phyloP scores from a whole-genome alignment of 30 jellyfish, hydroid and myxozoan species.

The Aurelia aurita region DNA sequence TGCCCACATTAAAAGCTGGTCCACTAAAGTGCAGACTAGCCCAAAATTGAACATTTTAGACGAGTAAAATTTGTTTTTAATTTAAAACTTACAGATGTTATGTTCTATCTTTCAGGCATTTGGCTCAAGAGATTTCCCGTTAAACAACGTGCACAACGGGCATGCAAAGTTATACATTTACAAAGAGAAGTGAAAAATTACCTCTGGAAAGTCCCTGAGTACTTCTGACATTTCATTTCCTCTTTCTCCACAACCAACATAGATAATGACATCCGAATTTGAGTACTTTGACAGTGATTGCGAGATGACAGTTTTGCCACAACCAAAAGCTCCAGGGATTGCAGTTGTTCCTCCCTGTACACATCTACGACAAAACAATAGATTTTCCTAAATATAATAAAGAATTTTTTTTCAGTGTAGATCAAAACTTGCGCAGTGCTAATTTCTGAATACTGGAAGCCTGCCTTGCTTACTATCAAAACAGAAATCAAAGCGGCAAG shows the following conservation, averaged over 20 bases:
- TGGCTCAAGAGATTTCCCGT: not conserved
- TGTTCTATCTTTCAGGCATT: not conserved
- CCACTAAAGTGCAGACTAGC: no score
- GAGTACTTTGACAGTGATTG: conserved; percentile 97
- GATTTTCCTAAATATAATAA: no score
- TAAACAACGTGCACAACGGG: no score
- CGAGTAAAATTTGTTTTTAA: no score
- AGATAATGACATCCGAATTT: conserved; percentile 96
- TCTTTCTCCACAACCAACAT: conserved; percentile 99
- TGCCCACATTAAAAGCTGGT: no score
- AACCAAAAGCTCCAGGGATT: conserved; percentile 99
- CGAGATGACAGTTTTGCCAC: conserved; percentile 99
- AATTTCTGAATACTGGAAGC: no score
- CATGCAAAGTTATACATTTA: not conserved
- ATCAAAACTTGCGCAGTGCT: no score
- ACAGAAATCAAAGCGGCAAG: no score
- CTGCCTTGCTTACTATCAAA: no score
- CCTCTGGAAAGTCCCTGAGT: conserved; percentile 99
- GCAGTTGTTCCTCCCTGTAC: conserved; percentile 99
- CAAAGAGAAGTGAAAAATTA: not conserved
- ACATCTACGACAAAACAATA: conserved; percentile 60
- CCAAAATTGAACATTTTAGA: no score
- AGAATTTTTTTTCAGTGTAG: no score
- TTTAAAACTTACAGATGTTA: not conserved
- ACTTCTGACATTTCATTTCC: conserved; percentile 99